Base-by-base conservation (phyloP, 2,888 invertebrate species). In the Chloroclystis v-ata region DNA sequence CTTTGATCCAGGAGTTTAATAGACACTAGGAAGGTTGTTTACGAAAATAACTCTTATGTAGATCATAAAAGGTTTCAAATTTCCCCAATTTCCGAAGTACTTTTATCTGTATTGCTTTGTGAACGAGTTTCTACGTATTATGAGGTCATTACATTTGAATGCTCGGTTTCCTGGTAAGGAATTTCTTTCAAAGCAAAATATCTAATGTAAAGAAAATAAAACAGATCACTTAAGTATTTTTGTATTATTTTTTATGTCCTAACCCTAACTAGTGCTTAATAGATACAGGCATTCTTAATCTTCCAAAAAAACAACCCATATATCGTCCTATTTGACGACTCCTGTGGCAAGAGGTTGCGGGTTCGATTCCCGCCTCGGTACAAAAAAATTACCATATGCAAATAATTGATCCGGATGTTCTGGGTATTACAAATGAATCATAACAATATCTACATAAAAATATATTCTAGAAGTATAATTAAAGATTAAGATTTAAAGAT, bases 151-250 rank as follows among this genome's bases (percentile, higher is more conserved):
- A 35, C 35, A 24, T 35, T 9, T 35, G 35, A 35, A 28, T 33
- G 26, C 39, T 29, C 46, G 35, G 39, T 46, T 37, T 39, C 5
- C 40, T 39, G 43, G 43, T 33, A 50, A 26, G 30, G 56, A 58
- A 65, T 81, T 83, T 70, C 72, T 82, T 82, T 82, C 57, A 81
- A 78, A 74, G 78, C 79, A 66, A 77, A 75, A 71, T 78, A 76
- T 77, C 71, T 80, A 77, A 79, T 78, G 74, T 79, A 77, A 76
- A 70, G 63, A 63, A 62, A 77, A 84, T 82, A 83, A 84, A 85
- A 84, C 75, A 71, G 65, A 82, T 82, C 76, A 78, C 72, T 65
- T 66, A 61, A 47, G 11, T 43, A 12, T 10, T 25, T 40, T 50
- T 5, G 56, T 60, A 56, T 60, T 54, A 51, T 47, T 51, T 12